Base-by-base conservation (phyloP, 2,797 vertebrate genomes). In the Chaunax sp. region DNA sequence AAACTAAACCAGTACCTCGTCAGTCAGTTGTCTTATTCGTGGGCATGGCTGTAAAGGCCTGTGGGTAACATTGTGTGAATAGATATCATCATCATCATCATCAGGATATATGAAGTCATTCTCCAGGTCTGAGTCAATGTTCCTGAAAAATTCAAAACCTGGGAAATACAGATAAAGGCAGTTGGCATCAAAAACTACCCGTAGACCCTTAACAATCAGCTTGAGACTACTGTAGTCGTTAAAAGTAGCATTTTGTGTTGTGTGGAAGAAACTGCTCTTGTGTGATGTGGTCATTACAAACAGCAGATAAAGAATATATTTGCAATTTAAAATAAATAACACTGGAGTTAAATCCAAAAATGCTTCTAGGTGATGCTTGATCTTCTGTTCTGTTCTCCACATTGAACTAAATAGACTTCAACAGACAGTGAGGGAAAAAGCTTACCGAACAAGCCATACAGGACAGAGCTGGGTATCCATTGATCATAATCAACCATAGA, bases 361-460 rank as follows among this genome's bases (percentile, higher is more conserved):
- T n/a, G n/a, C n/a, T 41, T 41, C 7, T 18, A 10, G 0, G 5
- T 7, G 10, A 3, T 16, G n/a, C 28, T n/a, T 19, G 1, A 56
- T 28, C 13, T n/a, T 3, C 14, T 9, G 14, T 8, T 49, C 4
- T 52, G 15, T 33, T 40, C 51, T 49, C 16, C 3, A 16, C 7
- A 0, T 0, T 44, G 7, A 54, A 19, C 18, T 30, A 57, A 61
- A 54, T 37, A 54, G 38, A 18, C 2, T 30, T 9, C 20, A 51
- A 43, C 9, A 53, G 16, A 1, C 1, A 30, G 4, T 43, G 44
- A 1, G 47, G 12, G 50, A 37, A 55, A 58, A 5, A 30, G 5
- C 72, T 88, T 87, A 93, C 92, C 87, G 2, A 89, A 65, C 2
- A 75, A 16, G 1, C 64, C 45, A 13, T 90, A 78, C 5, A 89